Percentiles rank a stretch among this genome's conserved stretches.
Evolutionary conservation across 2,113 vertebrate genomes (phyloP).

Genomic region (Hymenochirus boettgeri): DNA sequence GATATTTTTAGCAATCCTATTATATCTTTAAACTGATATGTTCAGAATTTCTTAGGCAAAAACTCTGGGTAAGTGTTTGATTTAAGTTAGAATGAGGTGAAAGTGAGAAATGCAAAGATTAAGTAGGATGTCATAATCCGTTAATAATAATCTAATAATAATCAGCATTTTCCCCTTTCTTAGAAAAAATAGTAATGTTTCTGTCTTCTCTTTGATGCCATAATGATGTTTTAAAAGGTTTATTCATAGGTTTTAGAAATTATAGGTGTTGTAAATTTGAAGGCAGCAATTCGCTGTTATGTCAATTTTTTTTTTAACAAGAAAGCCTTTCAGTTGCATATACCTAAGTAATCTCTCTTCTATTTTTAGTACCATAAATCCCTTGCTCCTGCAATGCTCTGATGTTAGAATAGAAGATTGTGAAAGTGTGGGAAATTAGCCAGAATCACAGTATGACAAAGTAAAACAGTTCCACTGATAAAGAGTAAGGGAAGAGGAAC

Average conservation of each 20-base stretch:
- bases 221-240: no score
- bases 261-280: conserved; percentile 32
- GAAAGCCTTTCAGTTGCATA: conserved; percentile 59
- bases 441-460: conserved; percentile 62
- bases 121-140: no score
- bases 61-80: no score
- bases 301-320: conserved; percentile 43
- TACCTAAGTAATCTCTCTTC: conserved; percentile 65
- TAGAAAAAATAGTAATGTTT: no score
- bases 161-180: no score
- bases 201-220: no score
- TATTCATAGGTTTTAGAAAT: neutral
- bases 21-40: conserved; percentile 18
- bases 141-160: no score
- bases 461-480: conserved; percentile 57
- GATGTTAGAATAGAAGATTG: conserved; percentile 66
- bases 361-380: conserved; percentile 70
- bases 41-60: no score
- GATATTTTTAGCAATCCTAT: conserved; percentile 23
- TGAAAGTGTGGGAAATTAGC: conserved; percentile 65
- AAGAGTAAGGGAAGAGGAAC: conserved; percentile 43
- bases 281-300: conserved; percentile 45
- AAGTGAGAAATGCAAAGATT: no score
- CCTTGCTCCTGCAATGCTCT: conserved; percentile 58
- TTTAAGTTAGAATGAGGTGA: no score